Evolutionary conservation across 2,113 vertebrate species (phyloP), one percentile per base, ranked within the genome.

Genomic region (Phalacrocorax brasilianus): DNA sequence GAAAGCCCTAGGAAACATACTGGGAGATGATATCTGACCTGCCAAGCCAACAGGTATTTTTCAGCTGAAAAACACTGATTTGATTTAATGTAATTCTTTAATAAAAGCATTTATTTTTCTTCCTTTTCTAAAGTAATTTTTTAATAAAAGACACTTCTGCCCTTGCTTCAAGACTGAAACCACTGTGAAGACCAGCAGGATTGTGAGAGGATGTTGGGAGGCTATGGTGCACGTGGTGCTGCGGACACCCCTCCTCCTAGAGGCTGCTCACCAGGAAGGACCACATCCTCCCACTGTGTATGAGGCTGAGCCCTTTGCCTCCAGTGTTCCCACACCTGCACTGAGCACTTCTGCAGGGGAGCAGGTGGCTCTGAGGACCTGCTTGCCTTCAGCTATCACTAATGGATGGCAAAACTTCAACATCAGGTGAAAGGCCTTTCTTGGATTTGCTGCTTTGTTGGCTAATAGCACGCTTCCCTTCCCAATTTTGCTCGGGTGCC

Each of bases 231-330:
- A 3, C 8, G 12, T 61, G 33, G 12, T 61, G 33, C 62, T 66
- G 83, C 27, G 55, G 35, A 11, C 15, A 18, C 3, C 6, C 18
- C 6, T 62, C 14, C 4, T 70, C 14, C 27, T 20, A 19, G 44
- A n/a, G 16, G 12, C 50, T 67, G 42, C 20, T 59, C 55, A 21
- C 10, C 11, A 38, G n/a, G 14, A 30, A 61, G 17, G 26, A 42
- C 5, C 5, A 4, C 8, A 1, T 44, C 23, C 49, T 22, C 17
- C n/a, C 38, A 21, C 14, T 1, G 8, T 2, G 9, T 7, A 3
- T 6, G 28, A 72, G 18, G 20, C 52, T 1, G 2, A 84, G 33
- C 9, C 23, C 30, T 71, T 3, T 6, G 11, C 27, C 15, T 8
- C 12, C 23, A 38, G 50, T 52, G 9, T 11, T 74, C 10, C 23